Evolutionary conservation across 2,797 vertebrate species (phyloP), one percentile per base, ranked within the genome.

Genomic region (Sus cebifrons): DNA sequence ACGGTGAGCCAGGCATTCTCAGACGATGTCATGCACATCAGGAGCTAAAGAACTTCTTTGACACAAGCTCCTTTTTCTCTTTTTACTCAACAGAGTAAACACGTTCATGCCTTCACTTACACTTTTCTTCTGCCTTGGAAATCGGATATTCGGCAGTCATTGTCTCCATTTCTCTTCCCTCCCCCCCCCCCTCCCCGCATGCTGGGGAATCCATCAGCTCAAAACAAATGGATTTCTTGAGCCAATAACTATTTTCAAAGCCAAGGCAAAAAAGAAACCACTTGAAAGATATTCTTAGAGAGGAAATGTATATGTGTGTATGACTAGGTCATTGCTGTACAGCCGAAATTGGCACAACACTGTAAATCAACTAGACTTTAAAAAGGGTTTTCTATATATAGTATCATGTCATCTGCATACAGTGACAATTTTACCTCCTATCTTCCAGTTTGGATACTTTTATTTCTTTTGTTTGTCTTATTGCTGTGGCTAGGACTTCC

Each of bases 141-240:
- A 86, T 49, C 89, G 83, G 85, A n/a, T 84, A 74, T 49, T 86
- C 44, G 49, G 93, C 74, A 73, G 86, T 88, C 96, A 87, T 29
- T n/a, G 14, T 89, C 96, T n/a, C 13, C 6, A 2, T 65, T 6
- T 65, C 58, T 32, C 60, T 95, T 15, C 92, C 83, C 17, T 36
- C 54, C n/a, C 56, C 27, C 36, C 36, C 36, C 36, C 3, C 36
- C 36, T 36, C n/a, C 56, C 27, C 81, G 9, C 74, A 44, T 32
- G 68, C 93, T 94, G 79, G 40, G 82, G 77, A 32, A 88, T 89
- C 93, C 84, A 75, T 36, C 78, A 91, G 95, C 95, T 21, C 78
- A 94, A 95, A 96, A 96, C 92, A 89, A 78, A 81, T 96, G 54
- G 60, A 44, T 81, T 97, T 97, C 91, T 91, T 71, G 83, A 95